Evolutionary conservation across 2,113 vertebrate genomes (phyloP).

Genomic region (Phoenicopterus ruber): DNA sequence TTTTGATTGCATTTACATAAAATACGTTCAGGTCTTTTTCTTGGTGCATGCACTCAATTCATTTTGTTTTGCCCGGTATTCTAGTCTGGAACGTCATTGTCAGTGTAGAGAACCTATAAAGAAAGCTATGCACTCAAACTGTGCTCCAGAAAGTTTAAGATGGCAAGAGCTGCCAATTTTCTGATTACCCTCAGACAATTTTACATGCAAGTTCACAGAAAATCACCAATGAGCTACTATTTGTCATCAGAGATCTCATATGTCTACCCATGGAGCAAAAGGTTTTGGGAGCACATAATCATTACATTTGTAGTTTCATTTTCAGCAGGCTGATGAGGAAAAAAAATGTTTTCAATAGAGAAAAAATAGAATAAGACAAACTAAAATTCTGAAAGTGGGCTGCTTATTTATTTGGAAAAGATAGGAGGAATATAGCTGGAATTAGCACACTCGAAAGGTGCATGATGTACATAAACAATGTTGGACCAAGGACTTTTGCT

Average conservation of each 20-base stretch:
- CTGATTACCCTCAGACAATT: neutral
- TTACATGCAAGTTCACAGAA: neutral
- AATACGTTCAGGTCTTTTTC: neutral
- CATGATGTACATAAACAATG: neutral
- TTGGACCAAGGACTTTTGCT: neutral
- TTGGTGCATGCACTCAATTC: neutral
- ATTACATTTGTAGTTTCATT: neutral
- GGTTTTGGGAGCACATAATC: neutral
- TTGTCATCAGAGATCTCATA: neutral
- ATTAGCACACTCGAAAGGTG: neutral
- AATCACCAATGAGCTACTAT: neutral
- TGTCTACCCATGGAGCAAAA: neutral
- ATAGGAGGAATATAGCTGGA: neutral
- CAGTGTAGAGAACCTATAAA: neutral
- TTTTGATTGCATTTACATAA: neutral
- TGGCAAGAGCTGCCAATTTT: neutral
- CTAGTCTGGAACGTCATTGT: neutral
- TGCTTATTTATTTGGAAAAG: neutral
- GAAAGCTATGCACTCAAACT: neutral
- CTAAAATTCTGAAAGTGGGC: neutral
- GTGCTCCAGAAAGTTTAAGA: neutral
- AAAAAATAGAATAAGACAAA: neutral
- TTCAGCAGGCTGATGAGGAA: neutral
- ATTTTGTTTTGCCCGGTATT: neutral
- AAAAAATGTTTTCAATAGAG: neutral